These are phyloP conservation scores for Eremobia ochroleuca DNA, from an alignment of 2,888 invertebrate genomes.

Conservation along the genomic window DNA sequence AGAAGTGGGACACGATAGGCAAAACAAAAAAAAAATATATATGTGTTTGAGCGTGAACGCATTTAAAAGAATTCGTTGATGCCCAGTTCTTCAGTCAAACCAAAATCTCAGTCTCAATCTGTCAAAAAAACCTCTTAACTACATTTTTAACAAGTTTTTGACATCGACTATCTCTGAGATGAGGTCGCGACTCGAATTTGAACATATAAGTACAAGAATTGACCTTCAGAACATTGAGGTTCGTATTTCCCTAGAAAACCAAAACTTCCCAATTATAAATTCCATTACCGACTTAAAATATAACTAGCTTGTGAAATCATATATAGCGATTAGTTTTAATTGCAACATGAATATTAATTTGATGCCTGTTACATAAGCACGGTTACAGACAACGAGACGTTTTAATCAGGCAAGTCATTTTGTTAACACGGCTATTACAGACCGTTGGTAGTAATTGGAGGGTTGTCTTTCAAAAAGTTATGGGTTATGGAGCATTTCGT, in stretches of 20 bases:
- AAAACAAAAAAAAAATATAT: neutral
- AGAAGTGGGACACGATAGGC: neutral
- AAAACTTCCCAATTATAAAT: neutral
- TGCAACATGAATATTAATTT: conserved; percentile 47
- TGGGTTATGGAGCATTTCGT: no score
- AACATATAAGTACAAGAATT: no score
- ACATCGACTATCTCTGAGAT: no score
- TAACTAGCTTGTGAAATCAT: conserved; percentile 31
- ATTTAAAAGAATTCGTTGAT: neutral
- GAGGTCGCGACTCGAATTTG: neutral
- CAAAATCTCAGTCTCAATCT: neutral
- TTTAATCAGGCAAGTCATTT: conserved; percentile 34
- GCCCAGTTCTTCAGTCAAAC: neutral
- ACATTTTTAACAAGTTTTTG: neutral
- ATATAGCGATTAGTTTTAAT: conserved; percentile 49
- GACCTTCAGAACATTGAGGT: no score
- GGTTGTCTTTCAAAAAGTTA: no score
- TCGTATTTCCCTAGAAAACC: neutral
- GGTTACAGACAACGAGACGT: conserved; percentile 5
- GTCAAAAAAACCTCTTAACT: neutral
- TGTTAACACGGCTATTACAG: conserved; percentile 18
- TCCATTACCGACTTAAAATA: neutral
- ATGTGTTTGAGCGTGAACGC: neutral
- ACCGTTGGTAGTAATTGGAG: no score
- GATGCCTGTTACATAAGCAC: conserved; percentile 18